These are phyloP conservation scores for Serinus canaria DNA, from an alignment of 2,113 vertebrate genomes.

Conservation along the genomic window DNA sequence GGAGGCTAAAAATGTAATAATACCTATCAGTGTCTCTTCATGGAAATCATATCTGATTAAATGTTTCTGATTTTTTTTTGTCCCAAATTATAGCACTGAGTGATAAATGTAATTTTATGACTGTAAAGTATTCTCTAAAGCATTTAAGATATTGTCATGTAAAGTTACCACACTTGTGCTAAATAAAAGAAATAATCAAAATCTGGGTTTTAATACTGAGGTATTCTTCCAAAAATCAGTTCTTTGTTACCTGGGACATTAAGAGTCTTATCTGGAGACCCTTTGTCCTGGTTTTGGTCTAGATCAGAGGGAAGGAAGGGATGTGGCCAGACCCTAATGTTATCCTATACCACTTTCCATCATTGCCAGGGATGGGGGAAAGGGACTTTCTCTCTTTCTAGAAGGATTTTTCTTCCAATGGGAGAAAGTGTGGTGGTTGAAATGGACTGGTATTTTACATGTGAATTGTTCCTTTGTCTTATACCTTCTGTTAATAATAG, in stretches of 20 bases:
- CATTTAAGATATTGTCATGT: neutral
- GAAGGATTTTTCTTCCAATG: neutral
- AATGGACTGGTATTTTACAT: neutral
- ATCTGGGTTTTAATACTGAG: neutral
- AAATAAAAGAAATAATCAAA: neutral
- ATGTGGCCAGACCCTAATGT: accelerated
- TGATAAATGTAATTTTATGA: neutral
- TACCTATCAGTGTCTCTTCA: neutral
- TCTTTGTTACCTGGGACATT: neutral
- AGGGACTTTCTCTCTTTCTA: neutral
- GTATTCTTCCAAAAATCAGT: neutral
- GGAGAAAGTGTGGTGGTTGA: neutral
- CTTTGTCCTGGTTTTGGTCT: neutral
- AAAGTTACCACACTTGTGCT: neutral
- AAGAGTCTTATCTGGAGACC: neutral
- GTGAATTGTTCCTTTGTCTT: neutral
- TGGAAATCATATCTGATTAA: neutral
- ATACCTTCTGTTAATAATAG: neutral
- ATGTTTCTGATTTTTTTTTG: neutral
- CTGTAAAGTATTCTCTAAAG: neutral
- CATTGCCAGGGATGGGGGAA: neutral
- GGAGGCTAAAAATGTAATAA: neutral
- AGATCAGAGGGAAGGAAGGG: neutral
- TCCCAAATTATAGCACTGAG: neutral
- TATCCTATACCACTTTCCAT: neutral